phyloP scores from a whole-genome alignment of 1,140 invertebrate species.

The Rhopalosiphum padi region DNA sequence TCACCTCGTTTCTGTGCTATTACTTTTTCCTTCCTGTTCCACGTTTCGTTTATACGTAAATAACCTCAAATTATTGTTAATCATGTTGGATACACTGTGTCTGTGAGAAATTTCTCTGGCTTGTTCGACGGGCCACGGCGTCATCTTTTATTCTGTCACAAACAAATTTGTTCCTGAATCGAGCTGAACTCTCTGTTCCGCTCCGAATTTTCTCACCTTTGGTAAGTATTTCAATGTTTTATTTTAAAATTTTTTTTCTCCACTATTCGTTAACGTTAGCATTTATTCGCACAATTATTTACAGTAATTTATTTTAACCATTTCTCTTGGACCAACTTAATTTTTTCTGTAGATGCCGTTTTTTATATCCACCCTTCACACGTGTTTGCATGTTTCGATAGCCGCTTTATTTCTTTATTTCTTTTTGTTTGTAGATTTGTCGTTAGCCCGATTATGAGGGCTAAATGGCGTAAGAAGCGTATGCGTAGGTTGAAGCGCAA shows the following conservation, averaged over 20 bases:
- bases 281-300: neutral
- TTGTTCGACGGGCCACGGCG: constrained; percentile 26
- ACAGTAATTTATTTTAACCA: neutral
- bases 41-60: neutral
- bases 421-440: constrained; percentile 6
- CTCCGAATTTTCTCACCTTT: neutral
- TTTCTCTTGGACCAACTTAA: neutral
- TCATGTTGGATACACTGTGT: neutral
- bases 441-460: constrained; percentile 46
- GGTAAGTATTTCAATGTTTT: neutral
- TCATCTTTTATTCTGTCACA: neutral
- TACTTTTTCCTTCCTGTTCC: neutral
- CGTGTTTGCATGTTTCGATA: neutral
- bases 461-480: constrained; percentile 60
- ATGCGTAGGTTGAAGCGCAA: constrained; percentile 60
- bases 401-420: neutral
- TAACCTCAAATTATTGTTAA: neutral
- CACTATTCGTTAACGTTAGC: neutral
- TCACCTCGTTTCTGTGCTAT: too few relatives aligned
- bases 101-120: neutral
- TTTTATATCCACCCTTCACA: neutral
- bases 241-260: neutral
- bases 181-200: neutral
- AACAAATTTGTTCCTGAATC: neutral
- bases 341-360: neutral